Evolutionary conservation across 2,113 vertebrate genomes (phyloP).

Genomic region (Tetrax tetrax): DNA sequence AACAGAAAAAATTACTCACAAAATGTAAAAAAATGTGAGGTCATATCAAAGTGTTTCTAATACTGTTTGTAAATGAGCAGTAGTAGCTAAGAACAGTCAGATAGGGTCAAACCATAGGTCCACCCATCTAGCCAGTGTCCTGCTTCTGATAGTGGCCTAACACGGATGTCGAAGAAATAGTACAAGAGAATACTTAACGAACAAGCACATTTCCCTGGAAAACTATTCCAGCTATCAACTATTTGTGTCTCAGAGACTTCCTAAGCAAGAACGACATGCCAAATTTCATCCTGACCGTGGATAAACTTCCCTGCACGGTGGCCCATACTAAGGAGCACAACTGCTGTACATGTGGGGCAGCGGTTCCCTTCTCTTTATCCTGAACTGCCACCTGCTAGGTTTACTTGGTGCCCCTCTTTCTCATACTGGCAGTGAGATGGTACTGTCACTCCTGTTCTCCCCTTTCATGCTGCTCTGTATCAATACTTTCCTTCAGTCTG

Average conservation of each 20-base stretch:
- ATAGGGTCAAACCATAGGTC: not conserved
- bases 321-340: accelerated
- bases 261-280: not conserved
- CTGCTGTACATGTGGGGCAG: accelerated
- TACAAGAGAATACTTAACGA: not conserved
- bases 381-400: not conserved
- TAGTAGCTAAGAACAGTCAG: not conserved
- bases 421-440: not conserved
- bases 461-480: not conserved
- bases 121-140: not conserved
- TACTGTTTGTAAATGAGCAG: not conserved
- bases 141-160: not conserved
- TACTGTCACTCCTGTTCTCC: not conserved
- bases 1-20: not conserved
- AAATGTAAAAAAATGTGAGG: not conserved
- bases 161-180: not conserved
- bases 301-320: accelerated
- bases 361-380: not conserved
- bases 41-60: not conserved
- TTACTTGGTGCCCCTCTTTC: not conserved
- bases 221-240: not conserved
- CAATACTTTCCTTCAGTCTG: not conserved
- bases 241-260: not conserved
- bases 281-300: not conserved
- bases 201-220: not conserved